A percentile compares a stretch with the other conserved stretches of the same genome.
Conservation (phyloP, 2,888 invertebrate genomes). For the Pyrocoelia pectoralis region DNA sequence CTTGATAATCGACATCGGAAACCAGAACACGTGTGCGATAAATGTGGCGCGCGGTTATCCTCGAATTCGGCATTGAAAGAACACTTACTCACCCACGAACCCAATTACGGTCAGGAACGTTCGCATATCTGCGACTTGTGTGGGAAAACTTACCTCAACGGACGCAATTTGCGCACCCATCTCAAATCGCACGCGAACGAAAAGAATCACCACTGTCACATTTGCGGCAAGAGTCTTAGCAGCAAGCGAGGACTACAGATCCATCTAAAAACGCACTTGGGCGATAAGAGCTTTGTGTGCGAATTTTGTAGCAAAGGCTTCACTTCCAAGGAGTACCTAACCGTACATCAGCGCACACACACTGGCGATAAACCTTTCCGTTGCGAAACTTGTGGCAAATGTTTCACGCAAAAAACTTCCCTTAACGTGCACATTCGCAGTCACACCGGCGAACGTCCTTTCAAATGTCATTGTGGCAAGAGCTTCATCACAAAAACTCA, state of each 20-base stretch:
- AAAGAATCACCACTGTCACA: conserved; percentile 49
- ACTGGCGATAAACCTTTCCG: conserved; percentile 60
- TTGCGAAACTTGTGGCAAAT: conserved; percentile 60
- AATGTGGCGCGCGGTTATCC: conserved; percentile 63
- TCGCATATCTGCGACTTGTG: conserved; percentile 58
- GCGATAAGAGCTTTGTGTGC: conserved; percentile 44
- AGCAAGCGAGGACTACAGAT: conserved; percentile 52
- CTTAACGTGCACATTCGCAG: conserved; percentile 60
- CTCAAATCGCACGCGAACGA: conserved; percentile 48
- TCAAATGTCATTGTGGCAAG: conserved; percentile 56
- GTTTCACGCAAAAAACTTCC: conserved; percentile 65
- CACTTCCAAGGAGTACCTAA: conserved; percentile 40
- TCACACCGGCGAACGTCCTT: conserved; percentile 61
- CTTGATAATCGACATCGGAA: conserved; percentile 48
- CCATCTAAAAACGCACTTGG: conserved; percentile 58
- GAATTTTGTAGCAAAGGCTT: conserved; percentile 41
- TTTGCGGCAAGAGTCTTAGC: conserved; percentile 56
- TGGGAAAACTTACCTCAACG: conserved; percentile 59
- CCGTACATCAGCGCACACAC: conserved; percentile 50
- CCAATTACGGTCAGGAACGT: conserved; percentile 46
- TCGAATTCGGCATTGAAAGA: conserved; percentile 51
- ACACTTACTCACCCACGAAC: conserved; percentile 46
- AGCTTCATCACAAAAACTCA: conserved; percentile 49
- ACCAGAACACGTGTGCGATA: conserved; percentile 57
- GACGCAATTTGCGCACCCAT: conserved; percentile 50